Conservation (phyloP, 2,113 vertebrate genomes). For the Corythornis cristatus region DNA sequence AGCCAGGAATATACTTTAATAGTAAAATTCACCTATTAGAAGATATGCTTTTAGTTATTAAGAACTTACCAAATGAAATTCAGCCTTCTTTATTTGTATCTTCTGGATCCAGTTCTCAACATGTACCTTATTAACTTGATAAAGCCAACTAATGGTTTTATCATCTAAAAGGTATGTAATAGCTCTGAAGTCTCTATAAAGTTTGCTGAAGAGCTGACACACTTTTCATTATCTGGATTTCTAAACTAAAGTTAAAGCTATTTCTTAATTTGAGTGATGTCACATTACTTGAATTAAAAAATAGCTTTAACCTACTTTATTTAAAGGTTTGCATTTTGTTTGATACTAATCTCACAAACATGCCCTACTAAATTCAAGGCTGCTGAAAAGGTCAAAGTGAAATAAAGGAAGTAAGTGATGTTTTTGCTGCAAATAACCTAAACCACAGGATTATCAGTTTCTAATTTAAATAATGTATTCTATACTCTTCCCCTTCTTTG, state of each 20-base stretch:
- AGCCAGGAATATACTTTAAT: background rate
- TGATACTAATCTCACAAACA: background rate
- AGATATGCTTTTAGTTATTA: background rate
- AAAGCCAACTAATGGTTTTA: background rate
- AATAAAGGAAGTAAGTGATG: background rate
- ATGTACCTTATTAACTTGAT: background rate
- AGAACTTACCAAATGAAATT: background rate
- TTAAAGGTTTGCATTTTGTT: background rate
- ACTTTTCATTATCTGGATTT: background rate
- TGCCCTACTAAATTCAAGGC: background rate
- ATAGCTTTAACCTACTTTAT: background rate
- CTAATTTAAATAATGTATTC: background rate
- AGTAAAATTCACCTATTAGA: background rate
- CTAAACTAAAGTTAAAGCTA: background rate
- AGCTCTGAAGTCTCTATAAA: background rate
- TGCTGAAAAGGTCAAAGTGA: background rate
- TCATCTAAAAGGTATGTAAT: background rate
- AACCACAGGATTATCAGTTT: background rate
- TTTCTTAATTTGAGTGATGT: no score
- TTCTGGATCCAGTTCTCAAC: background rate
- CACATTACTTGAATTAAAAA: background rate
- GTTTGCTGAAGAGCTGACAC: background rate
- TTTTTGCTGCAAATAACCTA: background rate
- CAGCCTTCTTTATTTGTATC: background rate
- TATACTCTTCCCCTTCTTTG: background rate